phyloP scores from a whole-genome alignment of 2,113 vertebrate species.

The Thunnus thynnus region DNA sequence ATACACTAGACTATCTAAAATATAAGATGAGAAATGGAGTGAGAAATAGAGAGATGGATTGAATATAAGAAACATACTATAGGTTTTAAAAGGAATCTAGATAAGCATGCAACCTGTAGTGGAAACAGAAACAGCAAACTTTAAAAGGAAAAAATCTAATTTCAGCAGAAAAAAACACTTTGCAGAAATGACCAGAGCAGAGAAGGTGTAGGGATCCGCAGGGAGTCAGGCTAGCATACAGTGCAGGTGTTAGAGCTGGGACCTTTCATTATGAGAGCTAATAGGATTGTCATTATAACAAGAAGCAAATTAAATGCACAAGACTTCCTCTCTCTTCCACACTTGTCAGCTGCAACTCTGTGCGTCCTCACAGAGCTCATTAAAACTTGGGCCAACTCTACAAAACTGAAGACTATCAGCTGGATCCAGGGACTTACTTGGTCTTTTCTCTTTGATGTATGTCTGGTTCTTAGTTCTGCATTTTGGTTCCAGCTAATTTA shows the following conservation, averaged over 20 bases:
- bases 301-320: slow-evolving; percentile 45
- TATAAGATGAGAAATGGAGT: background rate
- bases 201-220: background rate
- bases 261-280: slow-evolving; percentile 57
- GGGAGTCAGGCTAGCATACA: slow-evolving; percentile 13
- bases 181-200: background rate
- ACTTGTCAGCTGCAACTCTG: slow-evolving; percentile 16
- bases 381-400: slow-evolving; percentile 21
- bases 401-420: background rate
- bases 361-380: slow-evolving; percentile 25
- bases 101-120: background rate
- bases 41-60: background rate
- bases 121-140: background rate
- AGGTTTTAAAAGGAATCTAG: background rate
- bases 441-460: background rate
- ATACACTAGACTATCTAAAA: background rate
- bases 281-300: slow-evolving; percentile 43
- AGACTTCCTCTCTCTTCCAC: slow-evolving; percentile 33
- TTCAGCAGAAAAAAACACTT: background rate
- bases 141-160: background rate
- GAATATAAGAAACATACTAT: background rate
- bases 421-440: background rate
- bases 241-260: slow-evolving; percentile 44
- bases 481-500: background rate
- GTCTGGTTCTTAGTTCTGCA: background rate